Evolutionary conservation across 2,797 vertebrate species (phyloP).

Genomic region (Miichthys miiuy): DNA sequence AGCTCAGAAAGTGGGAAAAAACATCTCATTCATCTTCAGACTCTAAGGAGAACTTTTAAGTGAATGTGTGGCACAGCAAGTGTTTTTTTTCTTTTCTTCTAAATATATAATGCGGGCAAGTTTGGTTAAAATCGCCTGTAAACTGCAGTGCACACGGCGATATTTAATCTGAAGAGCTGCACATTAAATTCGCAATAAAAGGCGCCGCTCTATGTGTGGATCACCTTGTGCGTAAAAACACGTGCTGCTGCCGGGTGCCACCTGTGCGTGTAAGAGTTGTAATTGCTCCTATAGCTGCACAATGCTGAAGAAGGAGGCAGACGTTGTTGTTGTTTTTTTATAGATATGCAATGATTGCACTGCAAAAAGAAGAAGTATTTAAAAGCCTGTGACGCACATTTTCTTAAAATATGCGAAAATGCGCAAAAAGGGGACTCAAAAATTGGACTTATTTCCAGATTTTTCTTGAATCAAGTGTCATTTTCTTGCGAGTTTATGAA

Average conservation of each 20-base stretch:
- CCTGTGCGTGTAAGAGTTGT: constrained; percentile 60
- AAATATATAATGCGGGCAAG: background rate
- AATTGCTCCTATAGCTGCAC: constrained; percentile 22
- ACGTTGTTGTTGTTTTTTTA: constrained; percentile 8
- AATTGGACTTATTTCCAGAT: no score
- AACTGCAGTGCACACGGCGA: background rate
- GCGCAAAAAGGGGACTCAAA: background rate
- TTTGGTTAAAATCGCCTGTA: background rate
- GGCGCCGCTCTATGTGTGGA: constrained; percentile 16
- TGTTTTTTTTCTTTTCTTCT: no score
- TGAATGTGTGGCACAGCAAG: background rate
- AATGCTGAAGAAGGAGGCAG: constrained; percentile 30
- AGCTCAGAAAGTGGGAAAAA: background rate
- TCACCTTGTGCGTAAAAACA: constrained; percentile 76
- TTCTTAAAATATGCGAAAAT: background rate
- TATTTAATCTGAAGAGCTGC: background rate
- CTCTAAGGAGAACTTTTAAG: background rate
- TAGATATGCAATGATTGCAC: constrained; percentile 4
- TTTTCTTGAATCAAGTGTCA: background rate
- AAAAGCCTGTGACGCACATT: background rate
- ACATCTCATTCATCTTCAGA: background rate
- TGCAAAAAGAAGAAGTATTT: constrained; percentile 11
- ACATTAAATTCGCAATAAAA: constrained; percentile 12
- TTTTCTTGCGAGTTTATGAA: background rate
- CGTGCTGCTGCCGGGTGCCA: constrained; percentile 67